Evolutionary conservation across 2,113 vertebrate species (phyloP), one percentile per base, ranked within the genome.

Genomic region (Tenrec ecaudatus): DNA sequence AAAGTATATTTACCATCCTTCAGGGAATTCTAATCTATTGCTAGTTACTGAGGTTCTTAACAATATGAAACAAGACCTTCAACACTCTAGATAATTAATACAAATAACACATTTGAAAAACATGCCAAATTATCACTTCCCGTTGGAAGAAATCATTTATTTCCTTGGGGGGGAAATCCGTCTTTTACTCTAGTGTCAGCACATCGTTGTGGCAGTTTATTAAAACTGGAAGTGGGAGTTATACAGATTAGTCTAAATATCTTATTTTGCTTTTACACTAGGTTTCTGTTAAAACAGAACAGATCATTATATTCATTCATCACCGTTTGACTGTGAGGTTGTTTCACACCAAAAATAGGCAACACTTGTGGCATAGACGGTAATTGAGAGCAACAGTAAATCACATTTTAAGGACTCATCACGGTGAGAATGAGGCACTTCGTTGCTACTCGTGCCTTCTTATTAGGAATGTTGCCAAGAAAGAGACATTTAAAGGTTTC

Each of bases 331-430:
- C 78, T 97, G 78, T 94, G 94, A 98, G 71, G n/a, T 90, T 96
- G 33, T 91, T 93, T 33, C 57, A 95, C 96, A 95, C 88, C 95
- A 96, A 97, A 98, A 97, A 96, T 94, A 97, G 92, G 97, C 96
- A 98, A 98, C 86, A 96, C 96, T 96, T 97, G 93, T 97, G 88
- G 85, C 97, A 96, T 97, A 96, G 95, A 89, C 81, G 94, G 89
- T 98, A 98, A 97, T 96, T 98, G 95, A 98, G 97, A 98, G 68
- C 86, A 98, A 96, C 87, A 96, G 96, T 95, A 97, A 98, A 97
- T 97, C 97, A 93, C 84, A 92, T 94, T 97, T 97, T 97, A 98
- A 98, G 96, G 93, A 62, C 89, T 98, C 93, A 95, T 97, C 96
- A 94, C 98, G 95, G 97, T 98, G 95, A 98, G 95, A 97, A 96